These are phyloP conservation scores for Nasonia oneida DNA, from an alignment of 2,888 invertebrate genomes.

Conservation along the genomic window DNA sequence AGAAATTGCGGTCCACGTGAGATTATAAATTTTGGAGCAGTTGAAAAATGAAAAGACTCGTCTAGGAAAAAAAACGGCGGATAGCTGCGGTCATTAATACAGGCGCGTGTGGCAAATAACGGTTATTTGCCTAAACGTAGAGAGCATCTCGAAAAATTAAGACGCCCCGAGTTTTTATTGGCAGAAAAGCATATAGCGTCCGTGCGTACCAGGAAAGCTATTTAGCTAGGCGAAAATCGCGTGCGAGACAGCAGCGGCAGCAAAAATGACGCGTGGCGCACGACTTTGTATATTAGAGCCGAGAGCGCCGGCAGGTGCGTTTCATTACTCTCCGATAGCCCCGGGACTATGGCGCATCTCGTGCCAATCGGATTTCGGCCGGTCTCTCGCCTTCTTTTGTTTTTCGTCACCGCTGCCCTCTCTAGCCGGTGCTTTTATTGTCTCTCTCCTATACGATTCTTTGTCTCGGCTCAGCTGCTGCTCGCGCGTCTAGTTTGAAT, in stretches of 20 bases:
- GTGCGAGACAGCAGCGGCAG: background rate
- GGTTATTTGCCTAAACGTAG: constrained; percentile 58
- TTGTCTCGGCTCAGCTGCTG: constrained; percentile 31
- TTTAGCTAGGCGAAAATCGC: constrained; percentile 40
- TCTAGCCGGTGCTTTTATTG: constrained; percentile 27
- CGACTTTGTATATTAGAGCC: constrained; percentile 28
- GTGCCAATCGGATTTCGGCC: constrained; percentile 55
- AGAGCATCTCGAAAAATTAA: constrained; percentile 50
- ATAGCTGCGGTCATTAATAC: constrained; percentile 29
- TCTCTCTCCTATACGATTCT: constrained; percentile 49
- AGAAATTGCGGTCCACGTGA: background rate
- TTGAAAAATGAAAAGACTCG: constrained; percentile 7
- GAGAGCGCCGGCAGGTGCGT: constrained; percentile 68
- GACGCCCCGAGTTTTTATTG: constrained; percentile 37
- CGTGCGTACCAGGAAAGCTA: constrained; percentile 37
- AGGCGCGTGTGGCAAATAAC: constrained; percentile 14
- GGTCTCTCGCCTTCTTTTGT: background rate
- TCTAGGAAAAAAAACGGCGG: background rate
- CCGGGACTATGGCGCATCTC: constrained; percentile 32
- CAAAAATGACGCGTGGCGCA: background rate
- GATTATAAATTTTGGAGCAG: background rate
- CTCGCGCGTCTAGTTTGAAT: constrained; percentile 48
- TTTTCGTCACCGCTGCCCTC: constrained; percentile 20
- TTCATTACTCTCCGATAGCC: constrained; percentile 64
- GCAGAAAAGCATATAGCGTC: constrained; percentile 6